Conservation (phyloP, 2,113 vertebrate species). For the Labrus mixtus region DNA sequence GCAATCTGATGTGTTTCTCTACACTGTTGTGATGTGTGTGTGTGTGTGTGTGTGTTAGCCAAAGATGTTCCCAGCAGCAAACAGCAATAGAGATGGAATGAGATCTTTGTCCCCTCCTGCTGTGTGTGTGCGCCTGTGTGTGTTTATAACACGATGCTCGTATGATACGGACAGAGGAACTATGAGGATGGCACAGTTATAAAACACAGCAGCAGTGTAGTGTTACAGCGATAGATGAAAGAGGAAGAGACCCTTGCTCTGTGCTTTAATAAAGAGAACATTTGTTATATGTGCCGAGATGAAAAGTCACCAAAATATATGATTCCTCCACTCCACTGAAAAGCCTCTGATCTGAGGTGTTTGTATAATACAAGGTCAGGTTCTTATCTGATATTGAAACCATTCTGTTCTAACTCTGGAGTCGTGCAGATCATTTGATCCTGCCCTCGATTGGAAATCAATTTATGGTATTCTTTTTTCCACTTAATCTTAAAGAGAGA, state of each 20-base stretch:
- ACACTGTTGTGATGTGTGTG: not conserved
- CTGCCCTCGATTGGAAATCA: constrained; percentile 24
- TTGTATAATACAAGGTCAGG: constrained; percentile 50
- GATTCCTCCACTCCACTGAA: constrained; percentile 25
- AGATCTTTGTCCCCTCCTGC: not conserved
- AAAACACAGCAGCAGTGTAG: constrained; percentile 12
- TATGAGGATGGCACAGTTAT: constrained; percentile 6
- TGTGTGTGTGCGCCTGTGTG: not conserved
- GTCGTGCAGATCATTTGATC: constrained; percentile 29
- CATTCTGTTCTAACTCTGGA: constrained; percentile 25
- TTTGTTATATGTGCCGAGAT: constrained; percentile 57
- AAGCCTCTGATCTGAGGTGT: constrained; percentile 18
- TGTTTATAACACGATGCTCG: not conserved
- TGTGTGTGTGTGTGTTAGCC: not conserved
- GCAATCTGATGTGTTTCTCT: constrained; percentile 10
- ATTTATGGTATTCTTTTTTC: constrained; percentile 7
- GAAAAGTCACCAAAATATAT: constrained; percentile 51
- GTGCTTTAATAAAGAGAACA: constrained; percentile 57
- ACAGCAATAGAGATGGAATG: constrained; percentile 5
- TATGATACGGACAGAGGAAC: not conserved
- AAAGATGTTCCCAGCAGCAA: constrained; percentile 22
- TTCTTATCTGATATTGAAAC: constrained; percentile 41
- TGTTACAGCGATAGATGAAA: constrained; percentile 44
- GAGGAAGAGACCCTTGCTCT: constrained; percentile 22
- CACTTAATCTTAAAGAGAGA: constrained; percentile 19